phyloP scores from a whole-genome alignment of 2,888 invertebrate species.

The Cheilosia variabilis region DNA sequence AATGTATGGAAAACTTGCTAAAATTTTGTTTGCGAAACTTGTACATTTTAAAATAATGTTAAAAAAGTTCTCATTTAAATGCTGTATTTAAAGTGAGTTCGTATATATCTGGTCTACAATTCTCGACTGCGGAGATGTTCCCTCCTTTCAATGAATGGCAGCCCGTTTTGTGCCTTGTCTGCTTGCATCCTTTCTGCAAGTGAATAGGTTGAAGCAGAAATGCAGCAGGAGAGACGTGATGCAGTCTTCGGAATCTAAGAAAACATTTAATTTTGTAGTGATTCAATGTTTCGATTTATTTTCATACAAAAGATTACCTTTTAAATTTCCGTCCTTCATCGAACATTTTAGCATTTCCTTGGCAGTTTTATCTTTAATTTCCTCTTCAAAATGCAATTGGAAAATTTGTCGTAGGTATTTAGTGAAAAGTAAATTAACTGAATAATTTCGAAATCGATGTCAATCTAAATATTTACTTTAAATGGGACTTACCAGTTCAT shows the following conservation, averaged over 20 bases:
- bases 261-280: neutral
- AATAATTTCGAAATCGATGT: neutral
- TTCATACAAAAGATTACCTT: neutral
- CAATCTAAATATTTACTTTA: neutral
- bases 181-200: slow-evolving; percentile 35
- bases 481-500: too few relatives aligned
- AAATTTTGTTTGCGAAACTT: too few relatives aligned
- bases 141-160: neutral
- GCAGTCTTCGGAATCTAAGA: slow-evolving; percentile 45
- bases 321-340: neutral
- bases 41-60: too few relatives aligned
- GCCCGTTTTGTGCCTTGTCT: slow-evolving; percentile 9
- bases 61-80: too few relatives aligned
- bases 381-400: neutral
- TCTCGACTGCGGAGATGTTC: slow-evolving; percentile 33
- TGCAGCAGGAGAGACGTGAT: slow-evolving; percentile 54
- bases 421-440: neutral
- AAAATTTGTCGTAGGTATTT: neutral
- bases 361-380: slow-evolving; percentile 27
- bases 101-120: slow-evolving; percentile 13
- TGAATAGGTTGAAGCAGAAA: slow-evolving; percentile 49
- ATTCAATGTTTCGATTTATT: neutral
- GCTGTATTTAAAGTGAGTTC: neutral
- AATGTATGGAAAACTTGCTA: too few relatives aligned
- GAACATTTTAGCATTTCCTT: slow-evolving; percentile 17